Conservation (phyloP, 2,113 vertebrate genomes). For the Toxostoma redivivum region DNA sequence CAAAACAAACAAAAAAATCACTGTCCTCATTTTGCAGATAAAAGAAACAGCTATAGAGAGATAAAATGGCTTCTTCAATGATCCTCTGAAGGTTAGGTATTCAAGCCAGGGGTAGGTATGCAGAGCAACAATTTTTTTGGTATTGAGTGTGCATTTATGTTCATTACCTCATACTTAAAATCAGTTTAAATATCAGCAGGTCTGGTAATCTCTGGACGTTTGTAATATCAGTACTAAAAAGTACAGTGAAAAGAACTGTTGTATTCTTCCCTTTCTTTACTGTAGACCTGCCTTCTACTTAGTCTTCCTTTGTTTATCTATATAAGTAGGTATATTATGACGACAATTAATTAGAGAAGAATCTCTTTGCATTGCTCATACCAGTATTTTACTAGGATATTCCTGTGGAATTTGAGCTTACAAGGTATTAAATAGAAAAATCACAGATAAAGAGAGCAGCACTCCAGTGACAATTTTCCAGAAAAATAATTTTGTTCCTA, state of each 20-base stretch:
- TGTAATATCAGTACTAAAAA: not conserved
- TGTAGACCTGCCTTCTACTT: not conserved
- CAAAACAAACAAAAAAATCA: not conserved
- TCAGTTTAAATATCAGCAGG: not conserved
- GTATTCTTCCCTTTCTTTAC: not conserved
- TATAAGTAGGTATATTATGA: not conserved
- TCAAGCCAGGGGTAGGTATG: not conserved
- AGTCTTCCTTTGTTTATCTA: not conserved
- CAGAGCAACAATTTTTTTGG: not conserved
- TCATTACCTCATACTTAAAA: not conserved
- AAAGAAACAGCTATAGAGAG: not conserved
- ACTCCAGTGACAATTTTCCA: not conserved
- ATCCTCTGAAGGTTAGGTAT: not conserved
- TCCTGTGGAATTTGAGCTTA: not conserved
- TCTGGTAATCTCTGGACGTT: not conserved
- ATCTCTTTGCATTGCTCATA: not conserved
- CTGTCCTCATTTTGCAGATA: not conserved
- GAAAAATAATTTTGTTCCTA: not conserved
- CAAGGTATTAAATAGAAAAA: not conserved
- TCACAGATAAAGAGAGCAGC: not conserved
- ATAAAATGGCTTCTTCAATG: not conserved
- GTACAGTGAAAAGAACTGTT: not conserved
- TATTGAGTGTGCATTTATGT: not conserved
- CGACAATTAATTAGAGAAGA: not conserved
- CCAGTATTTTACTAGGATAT: not conserved